These are phyloP conservation scores for Plagodis pulveraria DNA, from an alignment of 2,888 invertebrate species.

Conservation along the genomic window DNA sequence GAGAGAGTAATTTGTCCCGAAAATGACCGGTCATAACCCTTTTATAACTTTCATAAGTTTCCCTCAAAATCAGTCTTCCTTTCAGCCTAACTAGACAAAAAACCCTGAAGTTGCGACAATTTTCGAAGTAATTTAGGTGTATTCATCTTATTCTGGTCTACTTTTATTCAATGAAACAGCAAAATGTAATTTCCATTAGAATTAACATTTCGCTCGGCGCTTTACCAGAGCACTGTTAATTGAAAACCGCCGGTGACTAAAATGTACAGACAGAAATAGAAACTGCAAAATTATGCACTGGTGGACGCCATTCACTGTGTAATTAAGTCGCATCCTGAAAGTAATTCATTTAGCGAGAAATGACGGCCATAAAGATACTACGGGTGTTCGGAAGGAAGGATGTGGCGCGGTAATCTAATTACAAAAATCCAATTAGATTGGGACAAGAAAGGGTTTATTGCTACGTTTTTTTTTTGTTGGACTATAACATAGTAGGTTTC, in stretches of 20 bases:
- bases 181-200: background rate
- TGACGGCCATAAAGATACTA: constrained; percentile 28
- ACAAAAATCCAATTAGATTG: constrained; percentile 42
- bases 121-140: too few species aligned
- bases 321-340: constrained; percentile 41
- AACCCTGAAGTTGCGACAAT: too few species aligned
- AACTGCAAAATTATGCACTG: constrained; percentile 38
- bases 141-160: too few species aligned
- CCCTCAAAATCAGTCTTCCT: too few species aligned
- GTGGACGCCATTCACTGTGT: constrained; percentile 32
- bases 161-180: too few species aligned
- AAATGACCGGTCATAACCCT: too few species aligned
- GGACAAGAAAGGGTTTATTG: constrained; percentile 27
- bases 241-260: constrained; percentile 40
- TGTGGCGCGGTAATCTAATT: constrained; percentile 41
- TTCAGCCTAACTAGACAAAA: too few species aligned
- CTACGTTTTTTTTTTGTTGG: constrained; percentile 26
- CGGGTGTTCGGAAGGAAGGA: constrained; percentile 21
- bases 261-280: constrained; percentile 37
- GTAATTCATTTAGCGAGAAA: constrained; percentile 41
- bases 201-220: constrained; percentile 11
- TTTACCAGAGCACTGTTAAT: constrained; percentile 33
- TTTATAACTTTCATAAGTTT: too few species aligned
- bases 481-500: constrained; percentile 1
- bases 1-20: too few species aligned